Base-by-base conservation (phyloP, 1,140 invertebrate genomes). In the Oncopodura yosiiana region DNA sequence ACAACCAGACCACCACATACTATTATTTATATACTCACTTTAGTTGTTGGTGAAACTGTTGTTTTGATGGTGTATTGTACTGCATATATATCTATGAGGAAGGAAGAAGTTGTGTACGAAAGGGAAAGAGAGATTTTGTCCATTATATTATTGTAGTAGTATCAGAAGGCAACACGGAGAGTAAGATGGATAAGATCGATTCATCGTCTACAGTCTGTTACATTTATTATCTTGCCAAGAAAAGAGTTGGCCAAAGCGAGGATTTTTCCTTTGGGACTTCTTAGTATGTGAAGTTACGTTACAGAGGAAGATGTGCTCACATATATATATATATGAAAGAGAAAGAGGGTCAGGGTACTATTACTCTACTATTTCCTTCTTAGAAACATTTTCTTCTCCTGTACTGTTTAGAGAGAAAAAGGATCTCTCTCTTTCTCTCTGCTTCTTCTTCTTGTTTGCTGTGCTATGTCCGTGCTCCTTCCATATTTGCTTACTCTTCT, bases 211-310 rank as follows among this genome's bases (percentile, higher is more conserved):
- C 27, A 56, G 45, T 56, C 36, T 41, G 45, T 56, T 56, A 49
- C 46, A 49, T 49, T 54, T 56, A 49, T 49, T 56, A 56, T 43
- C 45, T 49, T 56, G 53, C 32, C 41, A 16, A 49, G 51, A 42
- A 53, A 49, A 45, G 36, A 60, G 52, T 42, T 39, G 29, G 44
- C 30, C 41, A 53, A 56, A 46, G 42, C 43, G 50, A 16, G 51
- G 56, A 58, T 58, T 58, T 58, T 49, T 49, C 56, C 50, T 53
- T 19, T 43, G 56, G 51, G 51, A 49, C 56, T 58, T 39, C 37
- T 45, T 39, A 41, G 29, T 32, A 43, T 39, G 29, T 34, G 8
- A 8, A 34, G 8, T n/a, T n/a, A 34, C 32, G n/a, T n/a, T 34
- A 34, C 32, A 8, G n/a, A 34, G n/a, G n/a, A 34, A 8, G n/a